Conservation (phyloP, 2,797 vertebrate species). For the Enteromius viviparus region DNA sequence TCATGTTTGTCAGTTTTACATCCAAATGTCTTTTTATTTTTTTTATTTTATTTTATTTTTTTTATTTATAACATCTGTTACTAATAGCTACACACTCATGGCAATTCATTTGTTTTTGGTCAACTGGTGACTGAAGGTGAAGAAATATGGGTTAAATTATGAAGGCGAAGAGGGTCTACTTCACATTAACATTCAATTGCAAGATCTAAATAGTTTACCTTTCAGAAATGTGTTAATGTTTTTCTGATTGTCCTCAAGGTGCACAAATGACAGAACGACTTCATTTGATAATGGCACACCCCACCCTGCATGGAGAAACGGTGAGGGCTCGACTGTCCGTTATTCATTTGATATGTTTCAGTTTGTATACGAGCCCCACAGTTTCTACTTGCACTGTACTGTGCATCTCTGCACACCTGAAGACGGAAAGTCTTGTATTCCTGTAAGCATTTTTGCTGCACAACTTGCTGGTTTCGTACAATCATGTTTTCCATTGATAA, state of each 20-base stretch:
- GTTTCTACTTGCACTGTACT: conserved; percentile 78
- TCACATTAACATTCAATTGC: not conserved
- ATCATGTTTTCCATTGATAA: not conserved
- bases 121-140: not conserved
- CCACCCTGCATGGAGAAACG: conserved; percentile 54
- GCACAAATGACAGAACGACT: conserved; percentile 69
- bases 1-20: not conserved
- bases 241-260: conserved; percentile 63
- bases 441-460: conserved; percentile 65
- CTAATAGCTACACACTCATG: not conserved
- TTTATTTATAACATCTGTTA: not conserved
- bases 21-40: not conserved
- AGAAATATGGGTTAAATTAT: not conserved
- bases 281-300: conserved; percentile 61
- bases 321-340: conserved; percentile 63
- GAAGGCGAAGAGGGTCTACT: not conserved
- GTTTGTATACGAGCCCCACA: conserved; percentile 64
- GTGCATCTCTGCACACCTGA: conserved; percentile 75
- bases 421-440: conserved; percentile 67
- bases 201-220: not conserved
- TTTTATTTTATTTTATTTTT: too few relatives aligned
- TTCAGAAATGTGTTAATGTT: not conserved
- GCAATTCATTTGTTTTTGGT: not conserved
- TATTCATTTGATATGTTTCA: conserved; percentile 80
- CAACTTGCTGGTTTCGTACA: not conserved